Base-by-base conservation (phyloP, 2,113 vertebrate genomes). In the Calyptomena viridis region DNA sequence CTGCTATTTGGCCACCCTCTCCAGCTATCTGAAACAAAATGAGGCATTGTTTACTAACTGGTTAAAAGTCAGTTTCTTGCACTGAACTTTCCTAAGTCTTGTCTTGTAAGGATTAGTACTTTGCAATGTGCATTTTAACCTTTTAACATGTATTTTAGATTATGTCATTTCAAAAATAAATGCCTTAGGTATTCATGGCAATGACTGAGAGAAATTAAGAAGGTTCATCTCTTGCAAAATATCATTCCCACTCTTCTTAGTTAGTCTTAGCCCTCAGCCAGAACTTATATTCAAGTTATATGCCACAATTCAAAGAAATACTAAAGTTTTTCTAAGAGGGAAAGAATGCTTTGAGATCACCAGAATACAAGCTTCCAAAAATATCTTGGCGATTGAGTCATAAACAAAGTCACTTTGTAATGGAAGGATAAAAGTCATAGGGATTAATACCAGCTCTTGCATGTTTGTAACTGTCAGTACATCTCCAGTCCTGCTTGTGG, bases 291-390 rank as follows among this genome's bases (percentile, higher is more conserved):
- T 83, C 63, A 89, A 64, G 35, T 77, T 84, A 68, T 69, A 89
- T 73, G 62, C 66, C 59, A 64, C 56, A 53, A 59, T 79, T 59
- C 44, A 77, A 72, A 86, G 74, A 89, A 96, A 77, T 16, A 62
- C 12, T 44, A 6, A 81, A 3, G 4, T 74, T 90, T 89, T 96
- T 52, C 2, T 73, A 86, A 86, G 78, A 62, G 49, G 50, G 67
- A 47, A 93, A 87, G 71, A 84, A 89, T 87, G 82, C 23, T 69
- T 75, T 59, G 71, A 40, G 62, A 93, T 59, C 0, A 6, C 79
- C 77, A 91, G 84, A 68, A 87, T 73, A 71, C 91, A 87, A 86
- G 52, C 50, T 95, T 93, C 66, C 64, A 96, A 76, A 92, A 77
- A 87, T 93, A 68, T 78, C 60, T 86, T 78, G 72, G 15, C 24